Conservation (phyloP, 2,113 vertebrate species). For the Actinemys pallida region DNA sequence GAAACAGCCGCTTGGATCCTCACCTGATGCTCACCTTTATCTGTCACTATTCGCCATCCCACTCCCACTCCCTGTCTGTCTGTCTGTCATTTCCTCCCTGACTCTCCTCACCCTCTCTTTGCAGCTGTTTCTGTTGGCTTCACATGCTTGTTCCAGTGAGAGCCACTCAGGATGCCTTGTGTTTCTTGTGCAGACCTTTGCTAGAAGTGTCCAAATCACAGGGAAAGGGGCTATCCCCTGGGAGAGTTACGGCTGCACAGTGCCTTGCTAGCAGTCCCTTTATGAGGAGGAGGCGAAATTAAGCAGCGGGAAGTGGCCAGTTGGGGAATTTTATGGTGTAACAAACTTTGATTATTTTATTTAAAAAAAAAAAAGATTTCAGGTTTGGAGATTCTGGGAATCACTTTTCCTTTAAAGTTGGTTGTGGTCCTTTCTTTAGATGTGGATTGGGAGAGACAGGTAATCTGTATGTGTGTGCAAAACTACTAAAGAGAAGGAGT, state of each 20-base stretch:
- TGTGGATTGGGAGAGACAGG: background rate
- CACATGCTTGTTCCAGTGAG: background rate
- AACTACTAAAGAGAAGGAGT: background rate
- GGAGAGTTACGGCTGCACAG: background rate
- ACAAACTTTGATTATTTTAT: background rate
- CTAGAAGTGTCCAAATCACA: background rate
- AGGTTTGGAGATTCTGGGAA: slow-evolving; percentile 8
- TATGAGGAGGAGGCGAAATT: background rate
- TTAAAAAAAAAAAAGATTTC: background rate
- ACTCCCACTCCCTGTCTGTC: background rate
- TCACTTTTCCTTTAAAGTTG: slow-evolving; percentile 45
- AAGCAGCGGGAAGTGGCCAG: background rate
- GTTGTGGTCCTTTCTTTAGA: background rate
- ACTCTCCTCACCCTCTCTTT: background rate
- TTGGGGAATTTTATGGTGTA: background rate
- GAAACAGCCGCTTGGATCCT: background rate
- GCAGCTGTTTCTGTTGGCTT: background rate
- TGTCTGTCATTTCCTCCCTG: background rate
- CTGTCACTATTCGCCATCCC: background rate
- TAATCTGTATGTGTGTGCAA: background rate
- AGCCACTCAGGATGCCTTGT: background rate
- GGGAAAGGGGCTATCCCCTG: background rate
- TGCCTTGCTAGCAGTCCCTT: background rate
- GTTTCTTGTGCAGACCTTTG: slow-evolving; percentile 31
- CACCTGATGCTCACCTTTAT: background rate